Conservation (phyloP, 1,140 invertebrate species). For the Bombyx mori region DNA sequence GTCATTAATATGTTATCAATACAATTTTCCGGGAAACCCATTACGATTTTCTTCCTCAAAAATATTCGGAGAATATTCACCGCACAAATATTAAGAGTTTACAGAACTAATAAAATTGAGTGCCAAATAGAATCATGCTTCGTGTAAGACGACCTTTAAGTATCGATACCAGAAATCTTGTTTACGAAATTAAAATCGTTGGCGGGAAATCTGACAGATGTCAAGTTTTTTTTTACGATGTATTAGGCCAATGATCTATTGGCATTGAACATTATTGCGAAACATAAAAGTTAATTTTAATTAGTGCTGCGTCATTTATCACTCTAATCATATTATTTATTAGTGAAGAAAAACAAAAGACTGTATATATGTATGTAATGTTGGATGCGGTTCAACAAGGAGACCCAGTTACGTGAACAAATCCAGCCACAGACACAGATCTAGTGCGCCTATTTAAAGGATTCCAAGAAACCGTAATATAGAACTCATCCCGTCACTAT, state of each 20-base stretch:
- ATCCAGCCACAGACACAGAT: constrained; percentile 25
- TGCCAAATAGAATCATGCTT: constrained; percentile 1
- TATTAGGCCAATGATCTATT: constrained; percentile 1
- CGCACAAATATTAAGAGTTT: constrained; percentile 4
- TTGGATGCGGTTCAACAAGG: constrained; percentile 34
- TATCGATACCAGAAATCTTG: constrained; percentile 9
- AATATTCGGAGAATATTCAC: constrained; percentile 11
- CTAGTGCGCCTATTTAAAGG: constrained; percentile 35
- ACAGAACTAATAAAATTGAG: constrained; percentile 10
- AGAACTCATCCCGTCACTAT: no score
- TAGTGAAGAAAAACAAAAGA: not conserved
- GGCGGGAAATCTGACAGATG: constrained; percentile 15
- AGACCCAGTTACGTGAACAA: constrained; percentile 23
- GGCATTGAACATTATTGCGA: constrained; percentile 1
- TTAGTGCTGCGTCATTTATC: no score
- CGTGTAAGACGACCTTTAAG: constrained; percentile 9
- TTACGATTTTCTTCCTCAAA: constrained; percentile 8
- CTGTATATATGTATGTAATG: constrained; percentile 18
- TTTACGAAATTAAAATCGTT: constrained; percentile 8
- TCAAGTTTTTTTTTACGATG: constrained; percentile 5
- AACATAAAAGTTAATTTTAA: not conserved
- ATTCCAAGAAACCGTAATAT: constrained; percentile 9
- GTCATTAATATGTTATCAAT: not conserved
- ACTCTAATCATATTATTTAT: no score
- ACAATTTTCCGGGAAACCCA: constrained; percentile 11